A percentile compares a stretch with the other conserved stretches of the same genome.
Conservation (phyloP, 2,888 invertebrate species). For the Eupithecia centaureata region DNA sequence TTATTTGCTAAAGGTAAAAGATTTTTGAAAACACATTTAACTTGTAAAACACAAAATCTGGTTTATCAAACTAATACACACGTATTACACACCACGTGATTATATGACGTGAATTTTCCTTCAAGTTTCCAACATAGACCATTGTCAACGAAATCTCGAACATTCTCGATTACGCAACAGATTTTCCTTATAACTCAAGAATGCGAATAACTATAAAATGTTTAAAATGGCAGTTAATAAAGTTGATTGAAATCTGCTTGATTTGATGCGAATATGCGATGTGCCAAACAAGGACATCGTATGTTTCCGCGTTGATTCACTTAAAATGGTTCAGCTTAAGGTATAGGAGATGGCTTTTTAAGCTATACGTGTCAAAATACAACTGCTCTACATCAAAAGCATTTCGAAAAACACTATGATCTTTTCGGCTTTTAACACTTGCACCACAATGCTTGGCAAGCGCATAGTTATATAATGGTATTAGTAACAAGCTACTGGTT, state of each 20-base stretch:
- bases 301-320: constrained; percentile 80
- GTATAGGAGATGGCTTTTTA: constrained; percentile 36
- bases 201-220: constrained; percentile 32
- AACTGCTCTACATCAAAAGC: too few relatives aligned
- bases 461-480: too few relatives aligned
- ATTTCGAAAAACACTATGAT: neutral
- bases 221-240: constrained; percentile 71
- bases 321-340: constrained; percentile 48
- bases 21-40: too few relatives aligned
- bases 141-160: neutral
- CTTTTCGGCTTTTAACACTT: too few relatives aligned
- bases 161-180: constrained; percentile 7
- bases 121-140: neutral
- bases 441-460: too few relatives aligned
- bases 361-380: too few relatives aligned
- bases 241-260: constrained; percentile 72
- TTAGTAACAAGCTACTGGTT: too few relatives aligned
- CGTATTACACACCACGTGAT: neutral
- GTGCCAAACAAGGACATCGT: constrained; percentile 76
- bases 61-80: too few relatives aligned
- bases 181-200: constrained; percentile 25
- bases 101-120: neutral
- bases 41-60: neutral
- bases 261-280: constrained; percentile 74
- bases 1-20: too few relatives aligned